Evolutionary conservation across 2,888 invertebrate species (phyloP), one percentile per base, ranked within the genome.

Genomic region (Tupiocoris notatus): DNA sequence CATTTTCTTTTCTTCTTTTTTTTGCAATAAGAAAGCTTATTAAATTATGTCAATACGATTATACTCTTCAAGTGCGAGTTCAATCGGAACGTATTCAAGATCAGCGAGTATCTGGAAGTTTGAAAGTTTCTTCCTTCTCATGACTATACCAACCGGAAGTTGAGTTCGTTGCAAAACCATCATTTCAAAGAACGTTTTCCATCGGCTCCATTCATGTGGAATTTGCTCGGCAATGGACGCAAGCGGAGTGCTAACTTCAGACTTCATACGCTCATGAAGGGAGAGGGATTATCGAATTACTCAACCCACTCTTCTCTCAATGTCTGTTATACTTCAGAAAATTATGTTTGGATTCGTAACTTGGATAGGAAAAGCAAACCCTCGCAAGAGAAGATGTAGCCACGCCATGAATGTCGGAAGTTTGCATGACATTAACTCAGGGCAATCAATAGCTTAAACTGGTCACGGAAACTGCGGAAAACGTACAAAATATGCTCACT

Each of bases 371-470:
- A 59, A 18, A 59, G 59, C 17, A 18, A 59, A 59, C 6, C 18
- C 59, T n/a, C n/a, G n/a, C n/a, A 12, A 39, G 39, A 12, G 39
- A 39, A 70, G 70, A 70, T 70, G 70, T 70, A 25, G 70, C 70
- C 70, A 70, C 70, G 70, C 70, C 24, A 70, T 22, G 24, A 59
- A 39, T 39, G 39, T 39, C 39, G 70, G 59, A 70, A 70, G 59
- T 70, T 70, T 70, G 70, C 70, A 70, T 59, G 70, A 70, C 70
- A 70, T 59, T 58, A 70, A 70, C 58, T 70, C 70, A 12, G 12
- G 70, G 59, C 70, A 70, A 70, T 70, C 70, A 70, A 70, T 70
- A 70, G 70, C 58, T 39, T 12, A 39, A 39, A 39, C 39, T 39
- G 39, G 39, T 39, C 39, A 39, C 39, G 39, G 39, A 39, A 39